These are phyloP conservation scores for Brachionus rotundiformis DNA, from an alignment of 1,140 invertebrate genomes.

Conservation along the genomic window DNA sequence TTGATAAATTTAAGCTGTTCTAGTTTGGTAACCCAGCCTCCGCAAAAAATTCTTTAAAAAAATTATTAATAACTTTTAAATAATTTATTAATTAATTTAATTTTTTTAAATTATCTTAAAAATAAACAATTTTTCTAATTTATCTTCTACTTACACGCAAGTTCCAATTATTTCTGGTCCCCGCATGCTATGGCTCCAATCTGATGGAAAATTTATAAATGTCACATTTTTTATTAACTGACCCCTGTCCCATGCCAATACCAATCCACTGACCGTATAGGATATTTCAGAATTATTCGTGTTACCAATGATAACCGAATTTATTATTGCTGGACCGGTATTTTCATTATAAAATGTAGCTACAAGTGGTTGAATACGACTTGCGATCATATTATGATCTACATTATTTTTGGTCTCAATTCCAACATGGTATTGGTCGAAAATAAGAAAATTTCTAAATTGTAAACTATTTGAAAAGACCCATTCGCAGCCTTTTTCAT, in stretches of 20 bases:
- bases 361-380: neutral
- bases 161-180: constrained; percentile 35
- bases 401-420: constrained; percentile 49
- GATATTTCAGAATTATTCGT: constrained; percentile 8
- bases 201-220: constrained; percentile 40
- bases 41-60: neutral
- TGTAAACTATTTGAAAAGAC: constrained; percentile 57
- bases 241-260: constrained; percentile 41
- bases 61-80: neutral
- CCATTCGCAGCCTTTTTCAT: constrained; percentile 56
- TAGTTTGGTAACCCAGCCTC: constrained; percentile 32
- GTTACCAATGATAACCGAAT: constrained; percentile 49
- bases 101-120: neutral
- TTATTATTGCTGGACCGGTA: neutral
- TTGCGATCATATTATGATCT: neutral
- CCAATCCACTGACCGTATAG: constrained; percentile 42
- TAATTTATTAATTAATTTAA: neutral
- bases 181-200: neutral
- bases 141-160: constrained; percentile 44
- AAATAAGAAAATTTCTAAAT: constrained; percentile 56
- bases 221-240: constrained; percentile 18
- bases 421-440: constrained; percentile 57
- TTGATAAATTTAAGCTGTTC: constrained; percentile 9
- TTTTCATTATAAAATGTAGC: constrained; percentile 36
- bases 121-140: too few relatives aligned